Conservation (phyloP, 2,113 vertebrate genomes). For the Petaurus breviceps region DNA sequence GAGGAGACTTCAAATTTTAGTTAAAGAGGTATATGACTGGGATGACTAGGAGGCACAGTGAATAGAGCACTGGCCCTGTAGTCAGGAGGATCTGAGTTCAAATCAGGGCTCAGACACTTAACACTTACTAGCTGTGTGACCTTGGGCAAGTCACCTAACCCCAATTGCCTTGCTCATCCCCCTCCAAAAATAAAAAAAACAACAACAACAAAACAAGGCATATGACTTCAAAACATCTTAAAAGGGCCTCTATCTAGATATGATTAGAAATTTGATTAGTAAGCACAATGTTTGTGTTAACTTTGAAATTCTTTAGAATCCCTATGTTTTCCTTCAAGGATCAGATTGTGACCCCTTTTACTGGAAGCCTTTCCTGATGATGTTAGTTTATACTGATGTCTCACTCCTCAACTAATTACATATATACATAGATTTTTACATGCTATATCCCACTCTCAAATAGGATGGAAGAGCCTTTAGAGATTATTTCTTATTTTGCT, state of each 20-base stretch:
- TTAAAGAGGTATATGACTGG: background rate
- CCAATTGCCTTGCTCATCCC: no score
- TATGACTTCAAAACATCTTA: background rate
- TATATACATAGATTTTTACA: background rate
- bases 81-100: no score
- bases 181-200: no score
- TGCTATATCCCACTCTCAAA: background rate
- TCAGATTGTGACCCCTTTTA: background rate
- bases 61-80: no score
- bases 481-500: no score
- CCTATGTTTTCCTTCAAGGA: background rate
- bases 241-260: background rate
- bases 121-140: no score
- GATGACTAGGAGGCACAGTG: no score
- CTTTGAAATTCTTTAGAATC: background rate
- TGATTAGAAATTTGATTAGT: background rate
- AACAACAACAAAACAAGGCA: no score
- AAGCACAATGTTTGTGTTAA: background rate
- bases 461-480: background rate
- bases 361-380: background rate
- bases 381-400: background rate
- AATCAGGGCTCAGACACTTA: no score
- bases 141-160: no score
- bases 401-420: background rate
- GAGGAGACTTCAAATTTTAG: background rate